phyloP scores from a whole-genome alignment of 2,888 invertebrate species.

The Syrphus vitripennis region DNA sequence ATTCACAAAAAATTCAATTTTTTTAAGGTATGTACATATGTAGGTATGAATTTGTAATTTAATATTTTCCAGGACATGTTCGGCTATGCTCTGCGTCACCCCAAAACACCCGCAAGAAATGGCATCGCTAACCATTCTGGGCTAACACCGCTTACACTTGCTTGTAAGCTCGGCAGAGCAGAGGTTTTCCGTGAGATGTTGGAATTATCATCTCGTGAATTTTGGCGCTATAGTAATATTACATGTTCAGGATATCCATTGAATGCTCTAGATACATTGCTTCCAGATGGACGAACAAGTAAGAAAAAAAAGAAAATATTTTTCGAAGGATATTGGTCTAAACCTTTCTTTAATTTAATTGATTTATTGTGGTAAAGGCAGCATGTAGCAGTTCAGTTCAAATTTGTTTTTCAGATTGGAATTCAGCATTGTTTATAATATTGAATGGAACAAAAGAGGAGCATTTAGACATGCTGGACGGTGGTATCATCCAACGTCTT shows the following conservation, averaged over 20 bases:
- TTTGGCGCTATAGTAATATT: constrained; percentile 99
- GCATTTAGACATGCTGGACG: constrained; percentile 99
- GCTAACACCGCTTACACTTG: constrained; percentile 96
- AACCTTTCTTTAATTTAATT: no score
- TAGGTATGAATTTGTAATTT: neutral
- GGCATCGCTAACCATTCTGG: constrained; percentile 94
- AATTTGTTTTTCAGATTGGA: constrained; percentile 90
- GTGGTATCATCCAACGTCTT: constrained; percentile 97
- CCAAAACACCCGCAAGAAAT: constrained; percentile 95
- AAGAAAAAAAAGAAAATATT: no score
- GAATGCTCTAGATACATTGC: constrained; percentile 96
- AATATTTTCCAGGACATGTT: constrained; percentile 93
- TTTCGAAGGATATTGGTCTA: no score
- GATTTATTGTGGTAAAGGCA: no score
- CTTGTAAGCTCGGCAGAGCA: constrained; percentile 97
- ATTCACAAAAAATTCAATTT: no score
- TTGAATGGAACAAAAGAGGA: constrained; percentile 98
- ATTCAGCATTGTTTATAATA: constrained; percentile 98
- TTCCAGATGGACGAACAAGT: constrained; percentile 98
- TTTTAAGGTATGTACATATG: no score
- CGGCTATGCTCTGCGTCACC: constrained; percentile 97
- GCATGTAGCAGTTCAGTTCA: no score
- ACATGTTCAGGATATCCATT: constrained; percentile 99
- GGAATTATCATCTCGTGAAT: constrained; percentile 96
- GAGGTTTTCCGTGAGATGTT: constrained; percentile 99